Evolutionary conservation across 2,113 vertebrate genomes (phyloP).

Genomic region (Haliaeetus leucogaster): DNA sequence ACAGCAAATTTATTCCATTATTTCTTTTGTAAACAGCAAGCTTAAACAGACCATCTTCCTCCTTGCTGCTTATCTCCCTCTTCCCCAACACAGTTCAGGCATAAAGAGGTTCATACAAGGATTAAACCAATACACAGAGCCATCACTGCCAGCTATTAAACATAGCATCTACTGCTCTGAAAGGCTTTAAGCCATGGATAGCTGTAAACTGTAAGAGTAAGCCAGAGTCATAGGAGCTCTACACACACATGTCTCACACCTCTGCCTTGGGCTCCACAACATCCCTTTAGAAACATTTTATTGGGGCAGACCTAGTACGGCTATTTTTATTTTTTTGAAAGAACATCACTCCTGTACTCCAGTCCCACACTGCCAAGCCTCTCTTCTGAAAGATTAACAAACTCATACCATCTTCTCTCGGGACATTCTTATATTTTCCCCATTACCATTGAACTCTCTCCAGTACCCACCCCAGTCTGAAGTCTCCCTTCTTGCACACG

Average conservation of each 20-base stretch:
- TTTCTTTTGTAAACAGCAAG: not conserved
- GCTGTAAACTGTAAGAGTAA: not conserved
- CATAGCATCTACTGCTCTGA: not conserved
- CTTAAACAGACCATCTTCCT: not conserved
- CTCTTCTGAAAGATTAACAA: not conserved
- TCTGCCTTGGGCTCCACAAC: not conserved
- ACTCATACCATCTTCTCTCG: rapidly evolving
- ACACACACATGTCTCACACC: rapidly evolving
- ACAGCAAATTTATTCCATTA: not conserved
- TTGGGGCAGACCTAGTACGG: not conserved
- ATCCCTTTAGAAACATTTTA: not conserved
- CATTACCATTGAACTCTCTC: not conserved
- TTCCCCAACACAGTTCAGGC: not conserved
- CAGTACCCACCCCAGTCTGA: not conserved
- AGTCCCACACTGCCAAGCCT: not conserved
- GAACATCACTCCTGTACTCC: not conserved
- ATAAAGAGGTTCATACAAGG: not conserved
- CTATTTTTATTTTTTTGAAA: not conserved
- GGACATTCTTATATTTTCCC: not conserved
- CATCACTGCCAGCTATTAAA: not conserved
- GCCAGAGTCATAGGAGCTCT: not conserved
- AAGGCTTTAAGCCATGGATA: not conserved
- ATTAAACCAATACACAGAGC: not conserved
- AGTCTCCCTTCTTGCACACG: not conserved
- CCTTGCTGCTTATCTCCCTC: not conserved